Conservation (phyloP, 2,797 vertebrate genomes). For the Vipera ursinii region DNA sequence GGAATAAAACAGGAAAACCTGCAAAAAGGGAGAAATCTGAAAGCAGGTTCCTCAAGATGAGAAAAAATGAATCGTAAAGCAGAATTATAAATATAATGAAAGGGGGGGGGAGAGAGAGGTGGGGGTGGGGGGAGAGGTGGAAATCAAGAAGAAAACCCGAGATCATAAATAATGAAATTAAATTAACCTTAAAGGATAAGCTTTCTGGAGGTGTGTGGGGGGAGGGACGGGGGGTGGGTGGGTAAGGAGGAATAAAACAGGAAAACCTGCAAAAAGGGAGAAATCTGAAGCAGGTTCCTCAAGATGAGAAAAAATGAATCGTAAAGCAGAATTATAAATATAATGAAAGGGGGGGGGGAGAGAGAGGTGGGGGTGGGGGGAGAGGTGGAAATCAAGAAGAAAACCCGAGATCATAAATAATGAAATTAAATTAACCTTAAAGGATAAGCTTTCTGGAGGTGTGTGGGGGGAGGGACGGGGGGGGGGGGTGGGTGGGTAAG, state of each 20-base stretch:
- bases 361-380: too few species aligned
- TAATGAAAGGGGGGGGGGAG: too few species aligned
- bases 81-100: background rate
- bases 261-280: background rate
- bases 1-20: background rate
- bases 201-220: background rate
- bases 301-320: background rate
- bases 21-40: background rate
- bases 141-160: background rate
- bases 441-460: too few species aligned
- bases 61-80: background rate
- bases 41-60: background rate
- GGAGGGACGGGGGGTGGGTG: too few species aligned
- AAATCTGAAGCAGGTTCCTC: background rate
- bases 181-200: too few species aligned
- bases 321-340: background rate
- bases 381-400: background rate
- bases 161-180: too few species aligned
- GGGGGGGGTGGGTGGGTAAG: too few species aligned
- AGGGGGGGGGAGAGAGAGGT: too few species aligned
- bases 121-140: too few species aligned
- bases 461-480: background rate
- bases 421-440: too few species aligned
- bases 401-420: background rate
- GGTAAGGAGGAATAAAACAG: background rate